Evolutionary conservation across 30 jellyfish, hydroid and myxozoan genomes (phyloP).

Genomic region (Hydra vulgaris): DNA sequence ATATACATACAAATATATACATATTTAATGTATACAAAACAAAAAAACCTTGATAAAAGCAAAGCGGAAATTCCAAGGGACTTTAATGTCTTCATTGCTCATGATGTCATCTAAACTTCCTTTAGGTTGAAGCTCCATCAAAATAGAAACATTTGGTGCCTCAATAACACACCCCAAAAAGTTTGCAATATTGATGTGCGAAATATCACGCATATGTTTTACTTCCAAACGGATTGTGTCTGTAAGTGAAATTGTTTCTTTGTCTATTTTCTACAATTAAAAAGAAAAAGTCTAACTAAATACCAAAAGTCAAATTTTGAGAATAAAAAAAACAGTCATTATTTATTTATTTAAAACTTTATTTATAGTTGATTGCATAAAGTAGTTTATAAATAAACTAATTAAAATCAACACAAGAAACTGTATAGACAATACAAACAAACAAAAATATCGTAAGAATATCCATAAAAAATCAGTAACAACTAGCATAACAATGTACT

Average conservation of each 20-base stretch:
- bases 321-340: too few relatives aligned
- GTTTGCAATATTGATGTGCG: constrained; percentile 40
- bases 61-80: constrained; percentile 90
- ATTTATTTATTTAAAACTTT: too few relatives aligned
- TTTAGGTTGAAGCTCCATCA: constrained; percentile 81
- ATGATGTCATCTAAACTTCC: constrained; percentile 75
- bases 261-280: constrained; percentile 46
- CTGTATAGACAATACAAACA: too few relatives aligned
- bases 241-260: constrained; percentile 37
- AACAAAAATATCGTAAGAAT: too few relatives aligned
- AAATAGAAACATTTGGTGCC: constrained; percentile 70
- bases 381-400: too few relatives aligned
- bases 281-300: neutral
- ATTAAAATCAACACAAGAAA: too few relatives aligned
- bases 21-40: too few relatives aligned
- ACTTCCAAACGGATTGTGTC: constrained; percentile 76
- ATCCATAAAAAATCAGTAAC: too few relatives aligned
- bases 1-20: too few relatives aligned
- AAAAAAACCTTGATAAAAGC: constrained; percentile 64
- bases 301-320: neutral
- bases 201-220: constrained; percentile 65
- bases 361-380: too few relatives aligned
- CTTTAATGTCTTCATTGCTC: constrained; percentile 55
- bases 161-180: constrained; percentile 79
- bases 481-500: too few relatives aligned